phyloP scores from a whole-genome alignment of 2,797 vertebrate genomes.

The Nothura maculosa region DNA sequence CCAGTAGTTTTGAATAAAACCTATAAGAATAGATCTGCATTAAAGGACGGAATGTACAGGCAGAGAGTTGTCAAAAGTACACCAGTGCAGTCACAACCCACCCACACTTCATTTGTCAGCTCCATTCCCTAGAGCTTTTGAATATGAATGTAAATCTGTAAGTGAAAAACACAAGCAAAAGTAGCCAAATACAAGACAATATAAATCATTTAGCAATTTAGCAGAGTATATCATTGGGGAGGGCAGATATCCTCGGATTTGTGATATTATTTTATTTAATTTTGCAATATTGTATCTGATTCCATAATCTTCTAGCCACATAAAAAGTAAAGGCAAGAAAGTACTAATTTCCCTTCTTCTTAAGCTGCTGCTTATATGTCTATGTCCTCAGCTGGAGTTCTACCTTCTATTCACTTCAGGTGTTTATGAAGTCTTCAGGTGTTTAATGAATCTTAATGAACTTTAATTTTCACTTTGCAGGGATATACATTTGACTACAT shows the following conservation, averaged over 20 bases:
- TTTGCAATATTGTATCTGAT: neutral
- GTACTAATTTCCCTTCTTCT: neutral
- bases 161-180: neutral
- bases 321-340: neutral
- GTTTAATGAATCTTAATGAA: too few relatives aligned
- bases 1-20: neutral
- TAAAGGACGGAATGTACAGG: neutral
- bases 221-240: too few relatives aligned
- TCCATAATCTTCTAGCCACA: neutral
- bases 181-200: too few relatives aligned
- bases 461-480: too few relatives aligned
- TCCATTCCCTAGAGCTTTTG: neutral
- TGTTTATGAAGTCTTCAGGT: too few relatives aligned
- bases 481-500: too few relatives aligned
- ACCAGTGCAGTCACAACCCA: neutral
- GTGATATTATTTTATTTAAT: neutral
- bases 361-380: neutral
- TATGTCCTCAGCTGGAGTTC: neutral
- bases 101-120: too few relatives aligned
- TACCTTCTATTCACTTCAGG: neutral
- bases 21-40: neutral
- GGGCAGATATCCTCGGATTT: neutral
- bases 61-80: neutral
- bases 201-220: too few relatives aligned
- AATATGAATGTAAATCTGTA: slow-evolving; percentile 11